These are phyloP conservation scores for Drosophila cardini DNA, from an alignment of 1,140 invertebrate species.

Conservation along the genomic window DNA sequence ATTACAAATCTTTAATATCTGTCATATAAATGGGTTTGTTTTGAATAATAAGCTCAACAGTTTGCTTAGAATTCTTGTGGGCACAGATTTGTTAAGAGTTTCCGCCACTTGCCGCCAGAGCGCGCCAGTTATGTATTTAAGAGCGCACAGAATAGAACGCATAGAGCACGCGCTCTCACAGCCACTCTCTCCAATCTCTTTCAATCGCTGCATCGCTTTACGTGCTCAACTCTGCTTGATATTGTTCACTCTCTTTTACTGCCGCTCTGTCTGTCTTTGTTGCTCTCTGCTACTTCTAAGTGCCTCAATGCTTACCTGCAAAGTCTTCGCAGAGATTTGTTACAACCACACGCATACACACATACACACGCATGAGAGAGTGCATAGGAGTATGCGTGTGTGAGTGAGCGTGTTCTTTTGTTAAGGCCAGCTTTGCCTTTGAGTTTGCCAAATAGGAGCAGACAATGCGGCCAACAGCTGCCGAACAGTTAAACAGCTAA, in stretches of 20 bases:
- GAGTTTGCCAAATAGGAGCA: conserved; percentile 14
- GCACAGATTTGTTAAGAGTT: conserved; percentile 14
- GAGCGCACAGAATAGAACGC: conserved; percentile 11
- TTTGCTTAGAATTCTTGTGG: neutral
- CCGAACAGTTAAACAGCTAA: conserved; percentile 30
- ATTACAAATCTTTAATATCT: no score
- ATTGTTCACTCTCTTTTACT: no score
- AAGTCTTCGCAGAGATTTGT: conserved; percentile 6
- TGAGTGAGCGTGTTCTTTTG: conserved; percentile 26
- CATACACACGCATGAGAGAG: neutral
- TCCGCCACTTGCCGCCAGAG: conserved; percentile 24
- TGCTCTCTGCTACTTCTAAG: neutral
- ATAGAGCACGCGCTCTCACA: neutral
- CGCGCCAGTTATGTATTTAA: neutral
- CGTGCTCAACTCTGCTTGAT: no score
- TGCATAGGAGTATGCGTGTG: neutral
- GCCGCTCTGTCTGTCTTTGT: conserved; percentile 5
- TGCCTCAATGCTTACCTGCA: conserved; percentile 34
- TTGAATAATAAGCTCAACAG: conserved; percentile 21
- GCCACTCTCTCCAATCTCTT: conserved; percentile 3
- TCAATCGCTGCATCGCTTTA: neutral
- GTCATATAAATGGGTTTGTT: no score
- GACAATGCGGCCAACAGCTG: conserved; percentile 47
- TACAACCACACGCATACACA: neutral
- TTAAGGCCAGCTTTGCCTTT: conserved; percentile 38